These are phyloP conservation scores for Artemisiospiza belli DNA, from an alignment of 2,113 vertebrate genomes.

Conservation along the genomic window DNA sequence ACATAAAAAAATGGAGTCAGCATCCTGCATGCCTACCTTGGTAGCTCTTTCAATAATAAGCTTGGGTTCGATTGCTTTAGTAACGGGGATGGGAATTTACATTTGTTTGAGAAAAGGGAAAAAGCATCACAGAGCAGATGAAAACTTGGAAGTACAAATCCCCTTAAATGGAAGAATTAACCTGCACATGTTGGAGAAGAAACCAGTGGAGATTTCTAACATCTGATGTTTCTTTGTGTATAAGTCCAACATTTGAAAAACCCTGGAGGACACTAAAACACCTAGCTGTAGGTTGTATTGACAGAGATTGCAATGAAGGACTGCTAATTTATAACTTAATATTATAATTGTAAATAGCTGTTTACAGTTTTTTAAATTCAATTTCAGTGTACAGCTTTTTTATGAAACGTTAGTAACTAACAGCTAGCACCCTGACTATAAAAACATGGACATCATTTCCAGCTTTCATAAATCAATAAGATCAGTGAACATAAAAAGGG, in stretches of 20 bases:
- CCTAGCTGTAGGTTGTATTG: conserved; percentile 9
- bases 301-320: conserved; percentile 63
- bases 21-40: conserved; percentile 85
- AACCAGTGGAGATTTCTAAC: conserved; percentile 90
- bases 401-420: conserved; percentile 74
- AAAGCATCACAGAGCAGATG: conserved; percentile 81
- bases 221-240: conserved; percentile 77
- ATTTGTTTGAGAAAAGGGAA: conserved; percentile 86
- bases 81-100: conserved; percentile 87
- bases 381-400: conserved; percentile 79
- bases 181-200: conserved; percentile 83
- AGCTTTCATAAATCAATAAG: conserved; percentile 62
- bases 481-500: conserved; percentile 53
- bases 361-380: conserved; percentile 81
- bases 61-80: conserved; percentile 84
- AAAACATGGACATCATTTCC: conserved; percentile 55
- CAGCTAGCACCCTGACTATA: conserved; percentile 57
- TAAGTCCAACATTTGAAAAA: neutral
- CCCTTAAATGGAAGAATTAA: conserved; percentile 90
- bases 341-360: conserved; percentile 80
- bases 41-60: conserved; percentile 87
- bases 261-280: neutral
- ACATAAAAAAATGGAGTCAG: conserved; percentile 77
- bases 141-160: conserved; percentile 86
- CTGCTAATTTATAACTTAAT: conserved; percentile 80